A percentile compares a stretch with the other conserved stretches of the same genome.
Evolutionary conservation across 2,888 invertebrate species (phyloP).

Genomic region (Anthoptus insignis): DNA sequence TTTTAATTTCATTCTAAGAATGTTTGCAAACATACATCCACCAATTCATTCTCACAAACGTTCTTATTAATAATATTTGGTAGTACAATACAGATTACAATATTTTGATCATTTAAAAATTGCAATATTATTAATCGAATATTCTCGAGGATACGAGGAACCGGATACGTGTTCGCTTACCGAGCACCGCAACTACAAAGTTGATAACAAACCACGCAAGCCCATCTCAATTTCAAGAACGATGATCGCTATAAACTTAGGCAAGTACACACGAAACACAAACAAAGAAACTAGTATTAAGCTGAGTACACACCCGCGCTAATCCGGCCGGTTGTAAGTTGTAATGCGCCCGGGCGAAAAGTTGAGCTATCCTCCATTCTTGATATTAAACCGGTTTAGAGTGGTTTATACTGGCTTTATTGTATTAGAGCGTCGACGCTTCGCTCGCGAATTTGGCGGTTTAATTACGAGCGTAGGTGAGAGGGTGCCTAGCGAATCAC

Average conservation of each 20-base stretch:
- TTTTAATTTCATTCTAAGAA: too few species aligned
- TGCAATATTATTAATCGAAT: too few species aligned
- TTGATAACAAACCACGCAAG: constrained; percentile 20
- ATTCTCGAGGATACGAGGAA: constrained; percentile 1
- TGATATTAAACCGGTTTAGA: constrained; percentile 82
- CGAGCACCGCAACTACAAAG: constrained; percentile 8
- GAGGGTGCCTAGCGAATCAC: constrained; percentile 42
- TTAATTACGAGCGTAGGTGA: constrained; percentile 64
- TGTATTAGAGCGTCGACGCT: constrained; percentile 80
- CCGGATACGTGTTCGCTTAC: background rate
- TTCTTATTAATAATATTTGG: too few species aligned
- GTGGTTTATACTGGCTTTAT: constrained; percentile 81
- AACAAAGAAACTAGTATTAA: constrained; percentile 74
- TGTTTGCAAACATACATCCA: too few species aligned
- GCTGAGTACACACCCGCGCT: constrained; percentile 60
- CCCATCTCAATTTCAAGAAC: constrained; percentile 30
- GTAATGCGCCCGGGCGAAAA: constrained; percentile 68
- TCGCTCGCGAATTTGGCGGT: constrained; percentile 65
- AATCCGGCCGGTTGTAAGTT: constrained; percentile 71
- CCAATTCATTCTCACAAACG: too few species aligned
- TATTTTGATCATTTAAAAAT: too few species aligned
- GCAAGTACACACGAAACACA: constrained; percentile 46
- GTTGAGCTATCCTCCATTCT: constrained; percentile 70
- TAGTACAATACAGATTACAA: too few species aligned
- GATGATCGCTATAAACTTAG: constrained; percentile 33